Conservation (phyloP, 2,888 invertebrate species). For the Eupithecia centaureata region DNA sequence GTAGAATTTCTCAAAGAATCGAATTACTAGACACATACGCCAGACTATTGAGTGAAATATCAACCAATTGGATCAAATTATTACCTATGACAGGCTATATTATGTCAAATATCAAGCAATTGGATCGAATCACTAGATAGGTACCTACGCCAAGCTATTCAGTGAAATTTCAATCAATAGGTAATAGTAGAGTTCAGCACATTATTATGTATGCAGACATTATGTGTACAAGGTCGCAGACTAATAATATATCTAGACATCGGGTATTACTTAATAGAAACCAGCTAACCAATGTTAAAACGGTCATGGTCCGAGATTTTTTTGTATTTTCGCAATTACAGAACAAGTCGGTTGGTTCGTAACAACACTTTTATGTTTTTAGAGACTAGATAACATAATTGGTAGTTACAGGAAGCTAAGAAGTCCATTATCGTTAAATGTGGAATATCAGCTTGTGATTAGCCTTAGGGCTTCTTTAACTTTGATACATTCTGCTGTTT, state of each 20-base stretch:
- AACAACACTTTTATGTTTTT: neutral
- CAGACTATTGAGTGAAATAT: neutral
- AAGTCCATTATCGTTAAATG: constrained; percentile 18
- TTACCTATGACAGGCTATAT: no score
- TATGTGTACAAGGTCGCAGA: neutral
- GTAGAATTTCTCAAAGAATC: neutral
- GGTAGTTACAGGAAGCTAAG: constrained; percentile 9
- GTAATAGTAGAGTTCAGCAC: neutral
- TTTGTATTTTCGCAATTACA: constrained; percentile 1
- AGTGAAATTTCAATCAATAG: constrained; percentile 3
- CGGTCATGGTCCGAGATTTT: neutral
- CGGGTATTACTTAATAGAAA: neutral
- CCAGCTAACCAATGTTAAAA: neutral
- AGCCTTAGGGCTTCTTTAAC: constrained; percentile 2
- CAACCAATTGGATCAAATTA: neutral
- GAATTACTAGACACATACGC: neutral
- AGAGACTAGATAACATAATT: no score
- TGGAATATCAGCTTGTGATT: constrained; percentile 23
- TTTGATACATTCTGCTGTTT: neutral
- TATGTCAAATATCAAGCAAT: no score
- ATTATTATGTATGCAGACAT: neutral
- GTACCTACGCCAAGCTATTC: neutral
- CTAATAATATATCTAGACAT: neutral
- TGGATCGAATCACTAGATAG: no score
- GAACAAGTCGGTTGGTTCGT: neutral